phyloP scores from a whole-genome alignment of 2,113 vertebrate species.

The Brienomyrus brachyistius region DNA sequence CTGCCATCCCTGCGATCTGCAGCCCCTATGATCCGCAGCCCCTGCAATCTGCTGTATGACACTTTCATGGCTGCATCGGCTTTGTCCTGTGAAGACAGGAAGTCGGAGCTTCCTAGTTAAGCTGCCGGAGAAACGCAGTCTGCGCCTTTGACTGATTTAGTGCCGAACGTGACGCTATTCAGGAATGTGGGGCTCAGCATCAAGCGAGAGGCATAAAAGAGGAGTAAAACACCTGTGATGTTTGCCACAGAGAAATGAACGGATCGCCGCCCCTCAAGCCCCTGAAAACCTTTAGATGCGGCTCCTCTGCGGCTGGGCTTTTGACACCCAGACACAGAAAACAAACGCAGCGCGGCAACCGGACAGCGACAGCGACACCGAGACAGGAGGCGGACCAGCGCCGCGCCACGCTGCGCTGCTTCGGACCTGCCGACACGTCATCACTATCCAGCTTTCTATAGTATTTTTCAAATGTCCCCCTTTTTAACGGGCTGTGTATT shows the following conservation, averaged over 20 bases:
- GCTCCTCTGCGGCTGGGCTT: neutral
- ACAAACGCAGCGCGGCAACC: neutral
- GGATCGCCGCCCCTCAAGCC: neutral
- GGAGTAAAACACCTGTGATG: neutral
- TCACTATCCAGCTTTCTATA: neutral
- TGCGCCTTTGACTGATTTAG: neutral
- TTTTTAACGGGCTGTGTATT: neutral
- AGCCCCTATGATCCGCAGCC: neutral
- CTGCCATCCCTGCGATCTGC: neutral
- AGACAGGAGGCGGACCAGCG: neutral
- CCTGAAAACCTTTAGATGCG: neutral
- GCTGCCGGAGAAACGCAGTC: neutral
- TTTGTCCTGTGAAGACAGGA: neutral
- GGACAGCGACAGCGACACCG: neutral
- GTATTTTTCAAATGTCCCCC: neutral
- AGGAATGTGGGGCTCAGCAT: neutral
- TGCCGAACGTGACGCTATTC: neutral
- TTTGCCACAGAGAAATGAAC: neutral
- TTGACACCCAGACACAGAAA: neutral
- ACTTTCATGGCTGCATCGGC: neutral
- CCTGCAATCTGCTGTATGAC: neutral
- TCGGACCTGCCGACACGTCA: neutral
- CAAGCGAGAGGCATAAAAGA: neutral
- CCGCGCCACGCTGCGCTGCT: neutral
- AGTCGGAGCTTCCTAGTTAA: neutral